Conservation (phyloP, 2,113 vertebrate species). For the Riparia riparia region DNA sequence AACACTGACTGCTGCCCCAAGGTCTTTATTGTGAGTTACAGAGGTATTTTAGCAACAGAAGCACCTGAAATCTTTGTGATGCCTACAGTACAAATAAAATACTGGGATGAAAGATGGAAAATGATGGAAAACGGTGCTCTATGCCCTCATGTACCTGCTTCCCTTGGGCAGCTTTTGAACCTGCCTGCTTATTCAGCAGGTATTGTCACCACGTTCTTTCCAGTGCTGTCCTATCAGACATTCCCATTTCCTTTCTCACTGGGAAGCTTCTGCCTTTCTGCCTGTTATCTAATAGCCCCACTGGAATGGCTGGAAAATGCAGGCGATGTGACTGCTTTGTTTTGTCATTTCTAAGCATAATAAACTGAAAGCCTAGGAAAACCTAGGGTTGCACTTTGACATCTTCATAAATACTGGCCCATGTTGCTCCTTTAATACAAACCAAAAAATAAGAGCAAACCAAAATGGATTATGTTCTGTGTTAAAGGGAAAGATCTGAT, state of each 20-base stretch:
- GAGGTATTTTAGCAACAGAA: not conserved
- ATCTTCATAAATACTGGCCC: not conserved
- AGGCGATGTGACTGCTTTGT: not conserved
- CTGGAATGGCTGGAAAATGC: not conserved
- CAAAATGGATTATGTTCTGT: not conserved
- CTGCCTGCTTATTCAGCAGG: not conserved
- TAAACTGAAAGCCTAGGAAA: not conserved
- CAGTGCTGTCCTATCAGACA: not conserved
- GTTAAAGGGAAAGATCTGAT: not conserved
- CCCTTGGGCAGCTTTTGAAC: not conserved
- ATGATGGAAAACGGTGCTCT: not conserved
- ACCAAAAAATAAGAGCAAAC: not conserved
- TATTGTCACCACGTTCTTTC: not conserved
- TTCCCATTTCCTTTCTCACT: not conserved
- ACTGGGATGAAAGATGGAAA: not conserved
- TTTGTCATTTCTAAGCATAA: not conserved
- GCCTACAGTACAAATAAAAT: not conserved
- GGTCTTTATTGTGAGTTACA: not conserved
- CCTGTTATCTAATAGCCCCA: not conserved
- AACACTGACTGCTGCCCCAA: not conserved
- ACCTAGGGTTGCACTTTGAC: not conserved
- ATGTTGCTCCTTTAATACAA: not conserved
- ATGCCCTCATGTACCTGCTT: not conserved
- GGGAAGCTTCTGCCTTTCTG: not conserved
- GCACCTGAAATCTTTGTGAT: not conserved